phyloP scores from a whole-genome alignment of 2,888 invertebrate genomes.

The Dryadula phaetusa region DNA sequence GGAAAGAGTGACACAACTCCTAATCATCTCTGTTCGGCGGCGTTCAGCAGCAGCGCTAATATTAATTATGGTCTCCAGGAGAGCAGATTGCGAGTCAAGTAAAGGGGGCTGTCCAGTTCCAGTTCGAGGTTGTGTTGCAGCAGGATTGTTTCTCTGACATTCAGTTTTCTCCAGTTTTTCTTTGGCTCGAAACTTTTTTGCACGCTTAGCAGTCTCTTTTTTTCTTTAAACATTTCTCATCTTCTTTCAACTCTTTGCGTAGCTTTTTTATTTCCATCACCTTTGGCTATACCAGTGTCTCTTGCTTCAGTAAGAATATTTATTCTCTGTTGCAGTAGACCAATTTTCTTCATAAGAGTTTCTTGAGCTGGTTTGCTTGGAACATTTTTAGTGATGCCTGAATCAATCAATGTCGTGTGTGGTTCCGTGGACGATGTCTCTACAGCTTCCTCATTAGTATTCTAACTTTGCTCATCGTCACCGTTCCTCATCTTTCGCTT shows the following conservation, averaged over 20 bases:
- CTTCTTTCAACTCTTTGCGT: conserved; percentile 7
- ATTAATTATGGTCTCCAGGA: too few species aligned
- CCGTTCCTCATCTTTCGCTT: too few species aligned
- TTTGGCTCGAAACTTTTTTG: conserved; percentile 2
- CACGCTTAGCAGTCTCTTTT: not conserved
- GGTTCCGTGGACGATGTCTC: too few species aligned
- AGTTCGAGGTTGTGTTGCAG: not conserved
- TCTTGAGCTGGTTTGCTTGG: conserved; percentile 3
- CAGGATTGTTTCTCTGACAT: not conserved
- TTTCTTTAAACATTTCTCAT: conserved; percentile 2
- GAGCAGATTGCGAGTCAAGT: too few species aligned
- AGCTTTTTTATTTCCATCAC: not conserved
- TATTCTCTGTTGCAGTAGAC: not conserved
- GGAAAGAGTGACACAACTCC: conserved; percentile 3
- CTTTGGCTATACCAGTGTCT: conserved; percentile 6
- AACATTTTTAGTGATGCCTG: not conserved
- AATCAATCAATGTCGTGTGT: too few species aligned
- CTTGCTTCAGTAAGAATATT: conserved; percentile 4
- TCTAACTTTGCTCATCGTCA: too few species aligned
- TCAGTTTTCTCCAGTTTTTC: conserved; percentile 4
- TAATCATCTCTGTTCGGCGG: not conserved
- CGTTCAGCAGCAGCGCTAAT: too few species aligned
- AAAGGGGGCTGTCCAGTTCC: too few species aligned
- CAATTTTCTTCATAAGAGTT: not conserved
- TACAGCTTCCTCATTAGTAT: too few species aligned